phyloP scores from a whole-genome alignment of 2,113 vertebrate species.

The Neofelis nebulosa region DNA sequence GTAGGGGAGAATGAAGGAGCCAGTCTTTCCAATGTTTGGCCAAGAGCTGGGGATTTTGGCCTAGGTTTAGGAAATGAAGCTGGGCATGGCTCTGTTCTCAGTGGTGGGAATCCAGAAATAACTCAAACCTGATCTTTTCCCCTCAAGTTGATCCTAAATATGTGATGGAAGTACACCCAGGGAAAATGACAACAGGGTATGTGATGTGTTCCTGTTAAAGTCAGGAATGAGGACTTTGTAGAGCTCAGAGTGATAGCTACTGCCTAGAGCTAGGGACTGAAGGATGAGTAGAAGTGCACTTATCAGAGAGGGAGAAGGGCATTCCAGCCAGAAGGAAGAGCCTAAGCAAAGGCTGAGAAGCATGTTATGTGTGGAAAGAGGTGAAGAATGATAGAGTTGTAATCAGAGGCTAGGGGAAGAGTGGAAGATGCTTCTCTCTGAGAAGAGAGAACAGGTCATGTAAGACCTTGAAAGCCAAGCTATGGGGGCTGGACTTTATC shows the following conservation, averaged over 20 bases:
- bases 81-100: neutral
- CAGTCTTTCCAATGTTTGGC: neutral
- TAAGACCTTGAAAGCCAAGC: neutral
- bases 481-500: neutral
- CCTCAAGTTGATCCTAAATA: neutral
- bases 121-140: constrained; percentile 19
- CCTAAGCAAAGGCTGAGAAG: constrained; percentile 7
- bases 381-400: neutral
- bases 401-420: neutral
- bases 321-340: neutral
- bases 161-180: neutral
- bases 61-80: neutral
- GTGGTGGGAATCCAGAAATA: constrained; percentile 47
- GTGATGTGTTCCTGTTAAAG: neutral
- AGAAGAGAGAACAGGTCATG: neutral
- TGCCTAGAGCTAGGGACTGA: neutral
- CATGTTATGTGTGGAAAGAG: neutral
- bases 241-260: constrained; percentile 3
- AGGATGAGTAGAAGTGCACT: neutral
- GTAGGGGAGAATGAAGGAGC: neutral
- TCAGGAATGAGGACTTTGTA: neutral
- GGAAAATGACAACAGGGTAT: neutral
- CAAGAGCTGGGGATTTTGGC: constrained; percentile 4
- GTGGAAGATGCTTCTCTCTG: neutral
- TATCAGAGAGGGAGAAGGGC: neutral